These are phyloP conservation scores for Ispidina picta DNA, from an alignment of 2,797 vertebrate species.

Conservation along the genomic window DNA sequence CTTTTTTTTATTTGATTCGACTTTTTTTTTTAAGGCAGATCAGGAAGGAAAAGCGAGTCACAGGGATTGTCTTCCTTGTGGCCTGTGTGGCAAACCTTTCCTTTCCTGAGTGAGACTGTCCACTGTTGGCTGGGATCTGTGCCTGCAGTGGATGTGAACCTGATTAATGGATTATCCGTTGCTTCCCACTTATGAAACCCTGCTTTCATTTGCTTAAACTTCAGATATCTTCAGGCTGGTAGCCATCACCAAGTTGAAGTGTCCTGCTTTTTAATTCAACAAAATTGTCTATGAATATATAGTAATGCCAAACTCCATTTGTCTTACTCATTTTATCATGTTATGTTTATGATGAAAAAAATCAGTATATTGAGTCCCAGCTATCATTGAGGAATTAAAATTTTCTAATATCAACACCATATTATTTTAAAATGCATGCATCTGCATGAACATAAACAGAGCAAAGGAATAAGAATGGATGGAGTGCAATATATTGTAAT, in stretches of 20 bases:
- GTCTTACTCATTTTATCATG: background rate
- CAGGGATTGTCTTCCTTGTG: background rate
- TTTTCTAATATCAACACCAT: background rate
- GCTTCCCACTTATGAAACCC: background rate
- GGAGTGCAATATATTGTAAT: background rate
- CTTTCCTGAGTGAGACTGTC: background rate
- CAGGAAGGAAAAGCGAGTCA: accelerated
- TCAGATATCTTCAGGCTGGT: background rate
- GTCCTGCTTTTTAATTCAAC: background rate
- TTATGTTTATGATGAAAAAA: background rate
- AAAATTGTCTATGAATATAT: accelerated
- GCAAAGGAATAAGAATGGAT: background rate
- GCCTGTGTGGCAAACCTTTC: background rate
- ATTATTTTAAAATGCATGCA: background rate
- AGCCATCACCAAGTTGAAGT: background rate
- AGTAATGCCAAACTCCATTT: background rate
- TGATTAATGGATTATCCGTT: background rate
- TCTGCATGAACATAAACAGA: background rate
- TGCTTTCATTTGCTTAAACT: background rate
- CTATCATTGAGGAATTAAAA: background rate
- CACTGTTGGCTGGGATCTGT: background rate
- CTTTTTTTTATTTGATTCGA: conserved; percentile 4
- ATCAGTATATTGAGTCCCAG: background rate
- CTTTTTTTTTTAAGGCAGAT: background rate
- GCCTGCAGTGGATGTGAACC: background rate